phyloP scores from a whole-genome alignment of 2,888 invertebrate genomes.

The Nomada ruficornis region DNA sequence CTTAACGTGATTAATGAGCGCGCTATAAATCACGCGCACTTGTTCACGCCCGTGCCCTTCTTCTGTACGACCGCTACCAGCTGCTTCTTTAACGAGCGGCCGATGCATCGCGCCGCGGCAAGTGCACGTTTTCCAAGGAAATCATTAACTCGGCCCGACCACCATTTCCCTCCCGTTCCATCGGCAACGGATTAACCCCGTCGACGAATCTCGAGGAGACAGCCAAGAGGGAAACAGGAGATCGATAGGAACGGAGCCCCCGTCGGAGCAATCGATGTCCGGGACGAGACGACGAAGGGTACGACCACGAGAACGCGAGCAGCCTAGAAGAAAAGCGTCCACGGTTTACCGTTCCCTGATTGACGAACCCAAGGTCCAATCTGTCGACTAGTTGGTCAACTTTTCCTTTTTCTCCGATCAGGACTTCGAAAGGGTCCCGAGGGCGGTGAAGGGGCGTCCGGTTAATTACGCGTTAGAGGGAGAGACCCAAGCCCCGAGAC shows the following conservation, averaged over 20 bases:
- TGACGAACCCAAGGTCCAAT: not conserved
- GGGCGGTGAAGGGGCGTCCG: slow-evolving; percentile 19
- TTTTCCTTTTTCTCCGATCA: not conserved
- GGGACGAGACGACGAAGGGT: not conserved
- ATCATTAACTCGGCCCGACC: slow-evolving; percentile 50
- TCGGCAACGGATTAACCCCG: slow-evolving; percentile 25
- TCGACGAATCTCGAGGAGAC: slow-evolving; percentile 1
- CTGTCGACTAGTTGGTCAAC: not conserved
- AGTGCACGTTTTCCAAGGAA: slow-evolving; percentile 51
- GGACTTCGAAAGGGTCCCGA: not conserved
- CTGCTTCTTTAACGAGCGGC: slow-evolving; percentile 56
- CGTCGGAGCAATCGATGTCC: not conserved
- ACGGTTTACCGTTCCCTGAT: too few species aligned
- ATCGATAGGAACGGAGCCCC: slow-evolving; percentile 28
- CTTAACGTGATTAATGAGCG: slow-evolving; percentile 70
- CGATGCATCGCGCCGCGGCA: slow-evolving; percentile 37
- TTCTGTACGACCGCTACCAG: slow-evolving; percentile 46
- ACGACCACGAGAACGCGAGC: too few species aligned
- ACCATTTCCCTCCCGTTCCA: not conserved
- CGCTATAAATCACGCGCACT: slow-evolving; percentile 70
- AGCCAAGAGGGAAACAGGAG: not conserved
- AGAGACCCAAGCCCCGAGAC: slow-evolving; percentile 37
- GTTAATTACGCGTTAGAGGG: slow-evolving; percentile 56
- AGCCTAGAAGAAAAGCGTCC: too few species aligned
- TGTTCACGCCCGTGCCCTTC: slow-evolving; percentile 60